Base-by-base conservation (phyloP, 2,797 vertebrate species). In the Cirrhinus molitorella region DNA sequence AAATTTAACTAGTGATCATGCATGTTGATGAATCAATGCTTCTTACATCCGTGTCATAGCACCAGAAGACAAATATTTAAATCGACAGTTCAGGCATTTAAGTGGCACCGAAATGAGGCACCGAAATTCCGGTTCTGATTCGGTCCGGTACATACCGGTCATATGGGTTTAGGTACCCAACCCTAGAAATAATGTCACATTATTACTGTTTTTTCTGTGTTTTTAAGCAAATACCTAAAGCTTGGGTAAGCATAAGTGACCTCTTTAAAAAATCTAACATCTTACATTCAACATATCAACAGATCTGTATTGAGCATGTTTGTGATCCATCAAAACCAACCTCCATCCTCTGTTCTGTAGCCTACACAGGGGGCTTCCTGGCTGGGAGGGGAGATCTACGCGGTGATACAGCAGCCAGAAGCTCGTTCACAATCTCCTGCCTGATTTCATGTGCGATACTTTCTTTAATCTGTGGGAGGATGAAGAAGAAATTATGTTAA, bases 391-490 rank as follows among this genome's bases (percentile, higher is more conserved):
- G 88, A 23, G 94, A 91, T 86, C 90, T 93, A 88, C 76, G 93
- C 21, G 96, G 93, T 0, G 96, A 95, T 51, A 96, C 94, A 19
- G 96, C 96, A 83, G 96, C 95, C 88, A 98, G 91, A 83, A 99
- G 95, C 88, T 98, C 96, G 81, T 94, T 96, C 91, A 96, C 95
- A 87, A 99, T 97, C 94, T 99, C 97, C 89, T 95, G 93, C 87
- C 96, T 94, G 89, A 99, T 96, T 92, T 99, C 97, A 57, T 97
- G 95, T 28, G 96, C 95, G 85, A 99, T 94, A 51, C 95, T 97
- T 82, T 97, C 95, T 90, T 97, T 97, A 89, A 99, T 98, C 98
- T 99, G 88, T 81, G 91, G 89, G 25, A 59, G 5, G 25, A 34
- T 5, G 47, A 12, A 73, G 1, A 73, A 55, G 19, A 43, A 68